Conservation (phyloP, 2,113 vertebrate species). For the Alethe diademata region DNA sequence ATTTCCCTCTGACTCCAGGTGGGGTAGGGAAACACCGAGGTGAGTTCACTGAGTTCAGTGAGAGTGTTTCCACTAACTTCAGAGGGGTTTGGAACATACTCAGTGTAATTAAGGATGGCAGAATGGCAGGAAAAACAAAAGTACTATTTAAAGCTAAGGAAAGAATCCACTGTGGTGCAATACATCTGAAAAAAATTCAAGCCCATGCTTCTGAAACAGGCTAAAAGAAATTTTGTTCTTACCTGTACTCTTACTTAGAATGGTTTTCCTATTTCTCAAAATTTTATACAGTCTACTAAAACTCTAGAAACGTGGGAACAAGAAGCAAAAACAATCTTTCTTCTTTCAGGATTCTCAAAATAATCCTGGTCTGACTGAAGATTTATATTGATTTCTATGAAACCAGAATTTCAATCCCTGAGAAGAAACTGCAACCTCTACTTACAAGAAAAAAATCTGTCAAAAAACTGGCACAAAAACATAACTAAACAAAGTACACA, state of each 20-base stretch:
- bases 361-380: neutral
- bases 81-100: neutral
- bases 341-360: neutral
- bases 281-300: neutral
- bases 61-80: neutral
- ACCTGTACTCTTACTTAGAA: neutral
- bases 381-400: neutral
- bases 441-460: slow-evolving; percentile 7
- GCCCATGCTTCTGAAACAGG: neutral
- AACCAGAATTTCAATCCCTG: neutral
- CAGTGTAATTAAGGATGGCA: neutral
- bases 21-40: neutral
- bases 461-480: slow-evolving; percentile 19
- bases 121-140: neutral
- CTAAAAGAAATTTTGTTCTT: neutral
- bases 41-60: neutral
- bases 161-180: neutral
- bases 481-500: slow-evolving; percentile 25
- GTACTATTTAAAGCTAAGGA: neutral
- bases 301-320: neutral
- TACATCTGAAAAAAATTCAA: neutral
- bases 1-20: neutral
- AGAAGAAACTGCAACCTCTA: slow-evolving; percentile 1
- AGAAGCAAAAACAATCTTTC: neutral
- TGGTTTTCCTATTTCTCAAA: neutral